Percentiles rank a stretch among this genome's conserved stretches.
Conservation (phyloP, 2,113 vertebrate genomes). For the Crotalus tigris region DNA sequence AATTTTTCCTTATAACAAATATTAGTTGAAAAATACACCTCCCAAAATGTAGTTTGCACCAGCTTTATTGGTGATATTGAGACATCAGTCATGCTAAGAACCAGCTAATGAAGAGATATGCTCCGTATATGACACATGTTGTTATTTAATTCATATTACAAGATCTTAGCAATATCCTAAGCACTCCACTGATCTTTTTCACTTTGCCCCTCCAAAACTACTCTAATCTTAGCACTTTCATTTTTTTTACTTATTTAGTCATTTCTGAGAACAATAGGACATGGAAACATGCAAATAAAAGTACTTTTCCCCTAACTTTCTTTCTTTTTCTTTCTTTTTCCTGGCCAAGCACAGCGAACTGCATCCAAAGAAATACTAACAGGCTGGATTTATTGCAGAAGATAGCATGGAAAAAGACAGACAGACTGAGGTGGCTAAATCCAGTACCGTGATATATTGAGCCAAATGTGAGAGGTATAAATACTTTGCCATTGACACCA, state of each 20-base stretch:
- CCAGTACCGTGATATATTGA: conserved; percentile 67
- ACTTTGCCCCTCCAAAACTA: too few species aligned
- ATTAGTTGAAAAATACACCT: neutral
- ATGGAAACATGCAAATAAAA: neutral
- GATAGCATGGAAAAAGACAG: conserved; percentile 47
- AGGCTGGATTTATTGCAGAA: conserved; percentile 61
- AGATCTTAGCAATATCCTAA: neutral
- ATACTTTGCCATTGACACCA: conserved; percentile 50
- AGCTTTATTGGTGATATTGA: neutral
- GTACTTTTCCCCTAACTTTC: conserved; percentile 14
- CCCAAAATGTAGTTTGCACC: neutral
- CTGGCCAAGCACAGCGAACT: neutral
- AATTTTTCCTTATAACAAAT: neutral
- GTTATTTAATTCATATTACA: neutral
- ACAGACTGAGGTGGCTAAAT: conserved; percentile 53
- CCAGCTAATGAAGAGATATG: neutral
- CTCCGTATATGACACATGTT: neutral
- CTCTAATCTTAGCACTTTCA: neutral
- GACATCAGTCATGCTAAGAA: neutral
- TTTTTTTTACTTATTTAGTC: neutral
- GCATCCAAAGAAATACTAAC: conserved; percentile 54
- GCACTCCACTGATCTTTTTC: too few species aligned
- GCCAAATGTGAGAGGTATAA: conserved; percentile 63
- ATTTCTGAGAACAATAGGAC: conserved; percentile 17
- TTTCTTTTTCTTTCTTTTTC: conserved; percentile 20